These are phyloP conservation scores for Echinarachnius parma DNA, from an alignment of 53 echinoderm and acorn worm species.

Conservation along the genomic window DNA sequence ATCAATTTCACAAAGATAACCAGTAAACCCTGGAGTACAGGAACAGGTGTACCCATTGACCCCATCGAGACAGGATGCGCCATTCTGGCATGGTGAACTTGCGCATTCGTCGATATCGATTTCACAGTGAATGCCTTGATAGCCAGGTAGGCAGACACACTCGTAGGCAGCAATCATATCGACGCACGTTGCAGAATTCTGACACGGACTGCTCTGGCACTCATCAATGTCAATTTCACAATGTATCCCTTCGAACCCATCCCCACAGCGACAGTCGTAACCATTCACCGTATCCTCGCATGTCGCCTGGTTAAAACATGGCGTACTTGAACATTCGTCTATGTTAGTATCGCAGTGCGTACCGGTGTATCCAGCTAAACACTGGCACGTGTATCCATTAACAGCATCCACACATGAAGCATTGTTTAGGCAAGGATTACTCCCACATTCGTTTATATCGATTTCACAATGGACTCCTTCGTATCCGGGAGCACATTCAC, in stretches of 20 bases:
- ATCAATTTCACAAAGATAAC: constrained; percentile 53
- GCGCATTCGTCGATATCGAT: constrained; percentile 73
- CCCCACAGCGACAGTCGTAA: constrained; percentile 24
- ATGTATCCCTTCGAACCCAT: constrained; percentile 25
- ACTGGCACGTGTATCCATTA: constrained; percentile 21
- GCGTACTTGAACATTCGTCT: constrained; percentile 45
- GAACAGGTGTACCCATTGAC: constrained; percentile 27
- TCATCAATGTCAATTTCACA: constrained; percentile 44
- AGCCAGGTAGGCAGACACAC: constrained; percentile 69
- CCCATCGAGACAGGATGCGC: constrained; percentile 60
- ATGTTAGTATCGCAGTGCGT: constrained; percentile 46
- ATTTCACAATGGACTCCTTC: neutral
- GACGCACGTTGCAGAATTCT: constrained; percentile 47
- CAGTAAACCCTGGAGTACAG: constrained; percentile 48
- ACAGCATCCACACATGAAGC: constrained; percentile 33
- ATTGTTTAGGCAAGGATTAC: constrained; percentile 1
- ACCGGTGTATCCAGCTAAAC: constrained; percentile 32
- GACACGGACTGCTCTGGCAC: constrained; percentile 47
- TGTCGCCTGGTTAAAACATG: constrained; percentile 18
- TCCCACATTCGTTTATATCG: constrained; percentile 2
- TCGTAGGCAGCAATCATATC: constrained; percentile 48
- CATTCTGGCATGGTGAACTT: constrained; percentile 66
- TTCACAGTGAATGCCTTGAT: constrained; percentile 64
- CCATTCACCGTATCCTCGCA: constrained; percentile 34
- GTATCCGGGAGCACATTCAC: constrained; percentile 45